Evolutionary conservation across 2,888 invertebrate species (phyloP).

Genomic region (Thyatira batis): DNA sequence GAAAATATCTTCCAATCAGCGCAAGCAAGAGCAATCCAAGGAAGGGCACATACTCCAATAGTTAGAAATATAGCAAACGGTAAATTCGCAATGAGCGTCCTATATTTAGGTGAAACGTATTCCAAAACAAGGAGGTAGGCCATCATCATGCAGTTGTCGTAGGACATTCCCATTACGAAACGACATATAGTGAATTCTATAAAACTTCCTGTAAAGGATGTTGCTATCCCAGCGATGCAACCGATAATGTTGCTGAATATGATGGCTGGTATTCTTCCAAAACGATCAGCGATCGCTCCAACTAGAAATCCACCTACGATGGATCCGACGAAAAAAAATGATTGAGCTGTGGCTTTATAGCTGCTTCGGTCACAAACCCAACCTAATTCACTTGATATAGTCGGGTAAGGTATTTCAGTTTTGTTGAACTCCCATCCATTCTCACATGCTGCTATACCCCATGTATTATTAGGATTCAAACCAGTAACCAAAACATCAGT

Average conservation of each 20-base stretch:
- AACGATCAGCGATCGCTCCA: conserved; percentile 61
- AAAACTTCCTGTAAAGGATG: conserved; percentile 47
- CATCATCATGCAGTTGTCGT: conserved; percentile 69
- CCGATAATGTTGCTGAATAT: conserved; percentile 52
- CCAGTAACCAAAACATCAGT: conserved; percentile 44
- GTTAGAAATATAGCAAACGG: conserved; percentile 59
- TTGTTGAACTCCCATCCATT: conserved; percentile 66
- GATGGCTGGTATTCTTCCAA: conserved; percentile 57
- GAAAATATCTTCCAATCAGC: conserved; percentile 58
- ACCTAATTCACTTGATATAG: conserved; percentile 58
- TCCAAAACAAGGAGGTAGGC: conserved; percentile 57
- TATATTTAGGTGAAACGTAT: conserved; percentile 61
- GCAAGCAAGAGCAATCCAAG: conserved; percentile 63
- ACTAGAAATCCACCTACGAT: conserved; percentile 57
- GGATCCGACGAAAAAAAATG: conserved; percentile 62
- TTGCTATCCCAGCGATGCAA: conserved; percentile 52
- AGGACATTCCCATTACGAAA: conserved; percentile 64
- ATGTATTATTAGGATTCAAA: conserved; percentile 34
- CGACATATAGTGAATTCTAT: conserved; percentile 51
- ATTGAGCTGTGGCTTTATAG: conserved; percentile 63
- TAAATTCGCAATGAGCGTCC: conserved; percentile 58
- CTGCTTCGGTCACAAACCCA: conserved; percentile 65
- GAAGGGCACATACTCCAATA: conserved; percentile 40
- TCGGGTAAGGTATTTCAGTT: conserved; percentile 63
- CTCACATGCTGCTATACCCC: conserved; percentile 46